Percentiles rank a stretch among this genome's conserved stretches.
These are phyloP conservation scores for Brachionus asplanchnoidis DNA, from an alignment of 1,140 invertebrate species.

Conservation along the genomic window DNA sequence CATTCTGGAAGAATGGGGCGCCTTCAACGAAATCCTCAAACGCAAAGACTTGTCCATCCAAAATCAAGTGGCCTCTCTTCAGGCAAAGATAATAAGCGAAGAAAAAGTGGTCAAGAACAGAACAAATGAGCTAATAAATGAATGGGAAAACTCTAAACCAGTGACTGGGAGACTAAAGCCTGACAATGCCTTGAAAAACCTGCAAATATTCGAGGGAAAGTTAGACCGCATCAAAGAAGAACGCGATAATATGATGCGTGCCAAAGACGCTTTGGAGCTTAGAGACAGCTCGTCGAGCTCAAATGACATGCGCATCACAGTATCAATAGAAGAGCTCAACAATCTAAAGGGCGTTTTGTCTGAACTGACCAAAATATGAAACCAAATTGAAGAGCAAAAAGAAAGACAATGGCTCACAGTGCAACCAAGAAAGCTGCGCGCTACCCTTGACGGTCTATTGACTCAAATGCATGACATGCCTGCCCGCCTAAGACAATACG, in stretches of 20 bases:
- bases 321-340: conserved; percentile 79
- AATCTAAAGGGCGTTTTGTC: conserved; percentile 74
- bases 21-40: conserved; percentile 97
- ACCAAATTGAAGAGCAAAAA: conserved; percentile 91
- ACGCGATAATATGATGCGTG: conserved; percentile 91
- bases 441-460: conserved; percentile 85
- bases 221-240: conserved; percentile 92
- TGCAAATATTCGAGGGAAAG: conserved; percentile 88
- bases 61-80: conserved; percentile 76
- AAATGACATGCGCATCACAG: conserved; percentile 77
- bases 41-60: conserved; percentile 95
- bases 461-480: conserved; percentile 91
- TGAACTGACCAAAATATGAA: conserved; percentile 88
- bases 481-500: conserved; percentile 87
- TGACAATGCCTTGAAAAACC: conserved; percentile 81
- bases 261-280: conserved; percentile 93
- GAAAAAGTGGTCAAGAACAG: conserved; percentile 92
- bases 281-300: conserved; percentile 65
- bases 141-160: conserved; percentile 96
- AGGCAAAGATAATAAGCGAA: conserved; percentile 97
- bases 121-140: conserved; percentile 81
- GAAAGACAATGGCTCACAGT: conserved; percentile 97
- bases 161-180: conserved; percentile 74
- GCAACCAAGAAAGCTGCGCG: conserved; percentile 88
- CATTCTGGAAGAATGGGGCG: conserved; percentile 98